Percentiles rank a stretch among this genome's conserved stretches.
Conservation (phyloP, 2,797 vertebrate species). For the Rhyacichthys aspro region DNA sequence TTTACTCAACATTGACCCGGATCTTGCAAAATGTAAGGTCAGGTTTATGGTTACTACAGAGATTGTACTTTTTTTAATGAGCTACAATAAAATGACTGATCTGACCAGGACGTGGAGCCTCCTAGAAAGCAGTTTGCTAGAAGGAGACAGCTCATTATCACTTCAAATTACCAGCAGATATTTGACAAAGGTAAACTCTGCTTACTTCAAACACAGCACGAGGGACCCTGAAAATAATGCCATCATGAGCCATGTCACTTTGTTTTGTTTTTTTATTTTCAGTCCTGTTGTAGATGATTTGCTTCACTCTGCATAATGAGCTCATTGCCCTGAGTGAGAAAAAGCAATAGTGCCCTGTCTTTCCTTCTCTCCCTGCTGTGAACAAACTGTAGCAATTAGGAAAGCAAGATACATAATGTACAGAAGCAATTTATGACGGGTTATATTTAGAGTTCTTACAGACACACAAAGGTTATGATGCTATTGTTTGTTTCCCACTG, state of each 20-base stretch:
- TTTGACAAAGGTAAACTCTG: background rate
- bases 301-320: slow-evolving; percentile 56
- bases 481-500: slow-evolving; percentile 22
- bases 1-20: slow-evolving; percentile 1
- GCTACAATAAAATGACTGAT: no score
- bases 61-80: no score
- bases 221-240: slow-evolving; percentile 29
- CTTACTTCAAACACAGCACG: background rate
- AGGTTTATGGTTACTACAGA: no score
- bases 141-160: background rate
- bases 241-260: slow-evolving; percentile 30
- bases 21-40: background rate
- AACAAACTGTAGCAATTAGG: slow-evolving; percentile 67
- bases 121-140: background rate
- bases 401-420: slow-evolving; percentile 39
- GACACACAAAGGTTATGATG: slow-evolving; percentile 27
- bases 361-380: slow-evolving; percentile 42
- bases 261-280: no score
- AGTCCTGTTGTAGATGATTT: slow-evolving; percentile 54
- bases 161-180: background rate
- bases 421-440: slow-evolving; percentile 47
- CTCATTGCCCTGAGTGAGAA: slow-evolving; percentile 49
- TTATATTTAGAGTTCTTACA: slow-evolving; percentile 34
- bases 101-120: no score
- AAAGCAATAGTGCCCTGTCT: slow-evolving; percentile 38